Evolutionary conservation across 2,797 vertebrate genomes (phyloP).

Genomic region (Anomalospiza imberbis): DNA sequence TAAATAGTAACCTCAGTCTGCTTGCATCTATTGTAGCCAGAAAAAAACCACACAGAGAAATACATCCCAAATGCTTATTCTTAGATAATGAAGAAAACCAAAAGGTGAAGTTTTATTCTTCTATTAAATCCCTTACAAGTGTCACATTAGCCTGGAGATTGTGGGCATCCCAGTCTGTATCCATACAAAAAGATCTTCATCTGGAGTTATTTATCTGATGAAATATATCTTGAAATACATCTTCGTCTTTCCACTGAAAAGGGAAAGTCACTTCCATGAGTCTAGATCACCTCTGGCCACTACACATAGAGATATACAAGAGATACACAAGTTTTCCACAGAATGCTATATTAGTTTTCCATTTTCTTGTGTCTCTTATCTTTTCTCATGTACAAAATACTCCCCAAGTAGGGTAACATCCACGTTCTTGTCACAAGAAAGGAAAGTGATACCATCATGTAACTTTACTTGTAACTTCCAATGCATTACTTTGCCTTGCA

Average conservation of each 20-base stretch:
- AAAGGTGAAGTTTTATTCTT: rapidly evolving
- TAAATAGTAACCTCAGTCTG: neutral
- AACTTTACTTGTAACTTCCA: neutral
- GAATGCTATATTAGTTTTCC: neutral
- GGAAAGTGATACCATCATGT: neutral
- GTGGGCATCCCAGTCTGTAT: neutral
- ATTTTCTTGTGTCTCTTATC: neutral
- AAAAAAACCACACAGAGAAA: neutral
- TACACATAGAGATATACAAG: neutral
- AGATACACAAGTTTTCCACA: neutral
- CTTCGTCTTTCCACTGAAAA: neutral
- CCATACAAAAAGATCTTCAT: neutral
- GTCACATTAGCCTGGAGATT: neutral
- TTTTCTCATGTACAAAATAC: neutral
- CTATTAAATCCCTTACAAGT: neutral
- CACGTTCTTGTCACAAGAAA: neutral
- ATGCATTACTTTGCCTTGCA: neutral
- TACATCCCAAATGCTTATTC: neutral
- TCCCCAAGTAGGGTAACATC: neutral
- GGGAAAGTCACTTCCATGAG: neutral
- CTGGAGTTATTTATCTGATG: neutral
- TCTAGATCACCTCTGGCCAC: neutral
- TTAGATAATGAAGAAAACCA: neutral
- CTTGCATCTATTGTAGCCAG: neutral
- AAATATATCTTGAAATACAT: neutral